Evolutionary conservation across 2,797 vertebrate genomes (phyloP).

Genomic region (Phalanger gymnotis): DNA sequence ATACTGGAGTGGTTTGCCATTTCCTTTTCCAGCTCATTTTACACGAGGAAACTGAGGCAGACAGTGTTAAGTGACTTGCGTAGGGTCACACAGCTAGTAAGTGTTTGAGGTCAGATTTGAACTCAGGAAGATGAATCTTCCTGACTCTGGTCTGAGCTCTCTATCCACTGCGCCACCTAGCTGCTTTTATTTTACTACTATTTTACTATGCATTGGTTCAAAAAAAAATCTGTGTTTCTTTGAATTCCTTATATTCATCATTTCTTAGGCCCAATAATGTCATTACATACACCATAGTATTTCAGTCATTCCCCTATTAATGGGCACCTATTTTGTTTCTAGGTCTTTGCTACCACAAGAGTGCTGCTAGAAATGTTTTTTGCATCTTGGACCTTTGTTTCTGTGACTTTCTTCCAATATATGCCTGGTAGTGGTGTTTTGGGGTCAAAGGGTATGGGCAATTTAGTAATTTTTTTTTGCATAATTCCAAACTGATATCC

Average conservation of each 20-base stretch:
- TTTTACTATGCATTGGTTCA: background rate
- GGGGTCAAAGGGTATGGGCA: background rate
- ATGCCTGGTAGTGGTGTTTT: background rate
- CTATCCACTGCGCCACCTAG: background rate
- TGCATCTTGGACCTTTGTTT: background rate
- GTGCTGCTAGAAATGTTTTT: background rate
- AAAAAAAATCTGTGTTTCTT: background rate
- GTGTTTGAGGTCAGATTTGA: background rate
- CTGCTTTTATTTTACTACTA: background rate
- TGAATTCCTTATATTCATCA: background rate
- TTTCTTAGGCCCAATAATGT: background rate
- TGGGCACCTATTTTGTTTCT: background rate
- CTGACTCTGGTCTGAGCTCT: background rate
- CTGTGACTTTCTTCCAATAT: background rate
- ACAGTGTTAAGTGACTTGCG: background rate
- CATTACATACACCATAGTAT: background rate
- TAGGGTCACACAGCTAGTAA: background rate
- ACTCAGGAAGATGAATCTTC: background rate
- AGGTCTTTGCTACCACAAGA: background rate
- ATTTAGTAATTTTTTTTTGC: background rate
- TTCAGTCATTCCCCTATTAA: background rate
- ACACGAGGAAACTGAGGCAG: too few species aligned
- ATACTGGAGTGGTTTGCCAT: background rate
- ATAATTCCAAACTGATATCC: background rate
- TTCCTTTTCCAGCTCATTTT: too few species aligned